phyloP scores from a whole-genome alignment of 1,140 invertebrate genomes.

The Paramacrobiotus metropolitanus region DNA sequence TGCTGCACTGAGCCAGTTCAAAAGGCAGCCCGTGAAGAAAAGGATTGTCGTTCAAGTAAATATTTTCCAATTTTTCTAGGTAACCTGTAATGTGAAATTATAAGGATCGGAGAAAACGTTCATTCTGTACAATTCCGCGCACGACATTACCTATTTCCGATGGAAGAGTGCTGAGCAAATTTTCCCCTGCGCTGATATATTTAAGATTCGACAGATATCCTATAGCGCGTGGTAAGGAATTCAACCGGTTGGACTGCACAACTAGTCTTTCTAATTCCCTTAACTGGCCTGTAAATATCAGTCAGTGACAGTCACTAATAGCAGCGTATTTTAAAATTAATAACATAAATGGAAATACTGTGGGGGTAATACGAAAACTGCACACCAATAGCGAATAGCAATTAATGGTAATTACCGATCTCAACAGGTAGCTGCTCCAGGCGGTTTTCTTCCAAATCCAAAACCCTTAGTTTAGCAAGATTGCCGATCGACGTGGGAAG shows the following conservation, averaged over 20 bases:
- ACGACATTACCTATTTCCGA: conserved; percentile 62
- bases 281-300: conserved; percentile 23
- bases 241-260: conserved; percentile 79
- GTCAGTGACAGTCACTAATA: too few species aligned
- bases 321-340: too few species aligned
- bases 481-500: conserved; percentile 56
- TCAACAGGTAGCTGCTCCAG: conserved; percentile 77
- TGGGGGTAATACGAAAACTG: too few species aligned
- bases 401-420: too few species aligned
- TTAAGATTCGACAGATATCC: conserved; percentile 70
- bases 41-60: conserved; percentile 98
- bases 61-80: conserved; percentile 73
- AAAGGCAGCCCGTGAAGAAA: conserved; percentile 86
- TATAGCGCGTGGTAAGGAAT: conserved; percentile 65
- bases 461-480: conserved; percentile 63
- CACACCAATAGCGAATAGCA: too few species aligned
- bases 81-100: conserved; percentile 34
- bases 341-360: too few species aligned
- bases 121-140: neutral
- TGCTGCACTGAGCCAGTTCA: conserved; percentile 83
- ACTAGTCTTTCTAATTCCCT: conserved; percentile 69
- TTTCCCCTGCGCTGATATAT: conserved; percentile 83
- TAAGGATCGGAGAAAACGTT: neutral
- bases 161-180: conserved; percentile 77
- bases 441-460: conserved; percentile 93